Evolutionary conservation across 2,888 invertebrate genomes (phyloP).

Genomic region (Drosophila paramelanica): DNA sequence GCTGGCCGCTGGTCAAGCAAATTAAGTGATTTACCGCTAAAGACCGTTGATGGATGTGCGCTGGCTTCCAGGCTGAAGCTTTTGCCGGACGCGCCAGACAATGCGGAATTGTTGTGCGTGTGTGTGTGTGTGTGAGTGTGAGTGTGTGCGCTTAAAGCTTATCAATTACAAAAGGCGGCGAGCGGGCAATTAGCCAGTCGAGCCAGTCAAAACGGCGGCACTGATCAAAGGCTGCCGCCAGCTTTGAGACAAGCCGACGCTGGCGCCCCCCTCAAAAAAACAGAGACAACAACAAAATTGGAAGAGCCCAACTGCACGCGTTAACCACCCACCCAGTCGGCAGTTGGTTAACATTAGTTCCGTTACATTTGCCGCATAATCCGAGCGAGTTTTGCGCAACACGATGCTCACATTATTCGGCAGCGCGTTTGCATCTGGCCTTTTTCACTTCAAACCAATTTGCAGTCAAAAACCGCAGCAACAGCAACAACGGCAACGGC

Average conservation of each 20-base stretch:
- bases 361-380: constrained; percentile 47
- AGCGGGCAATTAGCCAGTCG: constrained; percentile 66
- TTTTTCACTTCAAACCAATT: constrained; percentile 31
- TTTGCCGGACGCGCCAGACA: constrained; percentile 39
- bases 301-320: not conserved
- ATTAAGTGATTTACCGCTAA: constrained; percentile 69
- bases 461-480: constrained; percentile 41
- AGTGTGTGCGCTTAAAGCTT: constrained; percentile 37
- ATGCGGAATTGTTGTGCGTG: constrained; percentile 40
- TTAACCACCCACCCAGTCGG: not conserved
- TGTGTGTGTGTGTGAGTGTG: not conserved
- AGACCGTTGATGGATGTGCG: constrained; percentile 75
- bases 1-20: constrained; percentile 53
- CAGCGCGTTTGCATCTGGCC: constrained; percentile 59
- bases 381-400: constrained; percentile 30
- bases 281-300: not conserved
- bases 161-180: constrained; percentile 77
- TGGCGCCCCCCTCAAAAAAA: constrained; percentile 59
- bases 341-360: constrained; percentile 22
- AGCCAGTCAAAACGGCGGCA: constrained; percentile 58
- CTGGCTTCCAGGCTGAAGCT: constrained; percentile 13
- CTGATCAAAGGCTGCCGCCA: constrained; percentile 58
- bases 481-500: constrained; percentile 20
- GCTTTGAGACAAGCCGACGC: constrained; percentile 63
- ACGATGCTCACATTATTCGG: constrained; percentile 24